Conservation (phyloP, 37 sponge, comb jelly and placozoan species). For the Chondrosia reniformis region DNA sequence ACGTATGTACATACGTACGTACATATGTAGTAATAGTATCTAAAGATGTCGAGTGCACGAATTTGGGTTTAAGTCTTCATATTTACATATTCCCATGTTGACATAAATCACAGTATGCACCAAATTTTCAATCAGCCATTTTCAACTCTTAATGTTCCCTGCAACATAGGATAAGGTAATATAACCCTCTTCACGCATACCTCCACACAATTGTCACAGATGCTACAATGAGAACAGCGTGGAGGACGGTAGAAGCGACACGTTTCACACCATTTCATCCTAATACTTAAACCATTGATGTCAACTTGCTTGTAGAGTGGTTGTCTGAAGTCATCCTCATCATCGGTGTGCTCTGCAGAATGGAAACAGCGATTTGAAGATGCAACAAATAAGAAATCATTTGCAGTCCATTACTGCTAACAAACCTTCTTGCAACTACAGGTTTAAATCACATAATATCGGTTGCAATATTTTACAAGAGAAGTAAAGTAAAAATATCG, state of each 20-base stretch:
- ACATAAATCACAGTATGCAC: too few relatives aligned
- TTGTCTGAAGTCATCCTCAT: slow-evolving; percentile 74
- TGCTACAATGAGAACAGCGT: slow-evolving; percentile 92
- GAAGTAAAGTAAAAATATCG: too few relatives aligned
- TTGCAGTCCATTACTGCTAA: too few relatives aligned
- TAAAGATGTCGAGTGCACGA: too few relatives aligned
- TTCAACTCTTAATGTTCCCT: background rate
- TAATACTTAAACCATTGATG: slow-evolving; percentile 68
- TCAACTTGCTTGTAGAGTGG: slow-evolving; percentile 61
- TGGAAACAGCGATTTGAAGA: too few relatives aligned
- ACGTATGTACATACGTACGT: background rate
- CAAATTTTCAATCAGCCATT: background rate
- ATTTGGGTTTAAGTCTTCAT: too few relatives aligned
- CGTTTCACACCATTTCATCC: slow-evolving; percentile 98
- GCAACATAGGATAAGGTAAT: background rate
- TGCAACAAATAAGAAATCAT: too few relatives aligned
- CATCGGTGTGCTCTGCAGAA: slow-evolving; percentile 43
- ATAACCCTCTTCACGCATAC: slow-evolving; percentile 16
- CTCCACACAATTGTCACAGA: slow-evolving; percentile 99
- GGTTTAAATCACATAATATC: too few relatives aligned
- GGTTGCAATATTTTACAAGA: too few relatives aligned
- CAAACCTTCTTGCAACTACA: too few relatives aligned
- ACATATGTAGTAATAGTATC: slow-evolving; percentile 21
- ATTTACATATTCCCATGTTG: too few relatives aligned
- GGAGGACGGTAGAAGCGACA: slow-evolving; percentile 98